Conservation (phyloP, 2,797 vertebrate species). For the Argyrosomus regius region DNA sequence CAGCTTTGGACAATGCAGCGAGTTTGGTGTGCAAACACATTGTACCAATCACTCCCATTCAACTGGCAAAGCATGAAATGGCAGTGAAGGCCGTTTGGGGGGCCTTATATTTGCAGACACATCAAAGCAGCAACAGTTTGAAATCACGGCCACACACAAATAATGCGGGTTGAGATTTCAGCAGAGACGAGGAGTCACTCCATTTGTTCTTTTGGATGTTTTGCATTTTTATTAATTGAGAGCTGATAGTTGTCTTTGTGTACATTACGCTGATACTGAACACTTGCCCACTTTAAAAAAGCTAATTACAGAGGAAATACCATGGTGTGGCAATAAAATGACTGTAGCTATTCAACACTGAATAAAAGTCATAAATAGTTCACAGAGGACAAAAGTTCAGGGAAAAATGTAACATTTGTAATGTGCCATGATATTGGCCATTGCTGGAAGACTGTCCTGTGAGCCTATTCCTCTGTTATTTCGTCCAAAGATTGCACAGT, state of each 20-base stretch:
- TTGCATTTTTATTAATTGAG: constrained; percentile 3
- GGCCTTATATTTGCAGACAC: constrained; percentile 55
- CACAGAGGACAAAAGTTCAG: neutral
- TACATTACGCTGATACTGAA: neutral
- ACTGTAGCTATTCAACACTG: neutral
- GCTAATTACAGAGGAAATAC: constrained; percentile 3
- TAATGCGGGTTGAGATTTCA: constrained; percentile 33
- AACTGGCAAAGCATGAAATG: constrained; percentile 67
- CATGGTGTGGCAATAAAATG: neutral
- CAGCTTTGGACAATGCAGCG: constrained; percentile 63
- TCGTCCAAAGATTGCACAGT: neutral
- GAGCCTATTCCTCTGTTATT: neutral
- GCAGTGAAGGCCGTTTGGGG: constrained; percentile 52
- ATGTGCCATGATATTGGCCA: too few relatives aligned
- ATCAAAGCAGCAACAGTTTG: constrained; percentile 5
- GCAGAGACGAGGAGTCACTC: constrained; percentile 20
- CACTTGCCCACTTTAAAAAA: neutral
- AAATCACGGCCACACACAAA: constrained; percentile 23
- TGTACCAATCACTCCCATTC: constrained; percentile 56
- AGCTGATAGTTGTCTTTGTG: neutral
- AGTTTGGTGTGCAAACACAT: constrained; percentile 69
- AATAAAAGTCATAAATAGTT: neutral
- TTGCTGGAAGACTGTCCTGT: neutral
- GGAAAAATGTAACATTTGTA: neutral
- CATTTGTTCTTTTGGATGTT: constrained; percentile 41